Evolutionary conservation across 2,113 vertebrate species (phyloP).

Genomic region (Isichthys henryi): DNA sequence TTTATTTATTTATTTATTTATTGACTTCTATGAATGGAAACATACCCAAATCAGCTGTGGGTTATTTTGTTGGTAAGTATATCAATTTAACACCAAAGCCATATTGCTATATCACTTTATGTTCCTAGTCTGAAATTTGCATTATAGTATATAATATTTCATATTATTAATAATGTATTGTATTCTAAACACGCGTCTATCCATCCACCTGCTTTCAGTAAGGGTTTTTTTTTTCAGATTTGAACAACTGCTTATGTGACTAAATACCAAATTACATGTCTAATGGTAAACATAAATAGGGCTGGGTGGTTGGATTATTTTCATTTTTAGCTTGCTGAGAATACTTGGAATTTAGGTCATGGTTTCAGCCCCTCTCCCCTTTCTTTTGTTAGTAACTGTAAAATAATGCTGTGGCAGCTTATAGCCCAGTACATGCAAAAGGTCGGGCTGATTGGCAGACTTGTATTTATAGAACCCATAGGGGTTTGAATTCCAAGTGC

Average conservation of each 20-base stretch:
- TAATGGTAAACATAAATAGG: background rate
- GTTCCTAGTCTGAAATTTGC: background rate
- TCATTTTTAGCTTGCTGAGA: background rate
- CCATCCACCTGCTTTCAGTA: background rate
- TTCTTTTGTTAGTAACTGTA: background rate
- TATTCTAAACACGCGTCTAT: background rate
- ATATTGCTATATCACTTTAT: background rate
- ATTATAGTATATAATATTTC: background rate
- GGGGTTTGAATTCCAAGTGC: background rate
- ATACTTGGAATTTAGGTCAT: background rate
- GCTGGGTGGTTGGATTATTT: background rate
- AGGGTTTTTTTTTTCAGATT: background rate
- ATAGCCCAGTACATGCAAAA: background rate
- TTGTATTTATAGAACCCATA: background rate
- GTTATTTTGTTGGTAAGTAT: constrained; percentile 11
- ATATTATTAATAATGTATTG: background rate
- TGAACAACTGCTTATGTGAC: background rate
- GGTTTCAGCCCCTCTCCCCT: background rate
- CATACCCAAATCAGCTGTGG: background rate
- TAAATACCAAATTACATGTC: background rate
- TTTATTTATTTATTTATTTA: too few species aligned
- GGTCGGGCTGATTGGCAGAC: background rate
- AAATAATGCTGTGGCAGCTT: background rate
- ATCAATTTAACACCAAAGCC: background rate
- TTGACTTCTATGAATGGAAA: background rate